phyloP scores from a whole-genome alignment of 2,797 vertebrate species.

The Rhincodon typus region DNA sequence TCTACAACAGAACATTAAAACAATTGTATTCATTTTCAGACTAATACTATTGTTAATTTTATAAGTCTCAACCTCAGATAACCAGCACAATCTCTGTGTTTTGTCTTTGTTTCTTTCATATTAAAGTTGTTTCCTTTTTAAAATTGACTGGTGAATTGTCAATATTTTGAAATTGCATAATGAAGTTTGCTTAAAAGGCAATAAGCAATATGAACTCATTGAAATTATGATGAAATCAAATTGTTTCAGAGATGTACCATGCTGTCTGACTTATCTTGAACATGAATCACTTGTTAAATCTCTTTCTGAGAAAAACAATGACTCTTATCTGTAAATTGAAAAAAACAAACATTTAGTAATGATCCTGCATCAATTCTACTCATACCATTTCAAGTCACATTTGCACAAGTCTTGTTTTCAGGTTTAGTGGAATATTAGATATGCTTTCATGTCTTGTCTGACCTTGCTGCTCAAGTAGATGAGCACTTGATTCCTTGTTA shows the following conservation, averaged over 20 bases:
- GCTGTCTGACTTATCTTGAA: conserved; percentile 10
- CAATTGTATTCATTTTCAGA: background rate
- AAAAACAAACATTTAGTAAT: conserved; percentile 1
- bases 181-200: background rate
- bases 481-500: conserved; percentile 17
- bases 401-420: background rate
- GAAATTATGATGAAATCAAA: background rate
- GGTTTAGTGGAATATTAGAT: conserved; percentile 8
- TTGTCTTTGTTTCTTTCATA: background rate
- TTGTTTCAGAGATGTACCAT: background rate
- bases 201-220: background rate
- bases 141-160: background rate
- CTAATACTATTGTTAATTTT: background rate
- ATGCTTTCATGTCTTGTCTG: conserved; percentile 13
- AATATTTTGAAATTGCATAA: background rate
- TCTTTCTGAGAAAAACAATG: conserved; percentile 5
- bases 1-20: background rate
- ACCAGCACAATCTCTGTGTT: background rate
- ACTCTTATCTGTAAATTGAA: conserved; percentile 2
- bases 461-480: conserved; percentile 30
- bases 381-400: background rate
- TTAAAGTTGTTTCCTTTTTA: background rate
- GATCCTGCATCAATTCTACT: background rate
- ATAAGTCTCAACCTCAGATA: background rate
- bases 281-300: conserved; percentile 3